Evolutionary conservation across 2,797 vertebrate species (phyloP).

Genomic region (Pipistrellus nathusii): DNA sequence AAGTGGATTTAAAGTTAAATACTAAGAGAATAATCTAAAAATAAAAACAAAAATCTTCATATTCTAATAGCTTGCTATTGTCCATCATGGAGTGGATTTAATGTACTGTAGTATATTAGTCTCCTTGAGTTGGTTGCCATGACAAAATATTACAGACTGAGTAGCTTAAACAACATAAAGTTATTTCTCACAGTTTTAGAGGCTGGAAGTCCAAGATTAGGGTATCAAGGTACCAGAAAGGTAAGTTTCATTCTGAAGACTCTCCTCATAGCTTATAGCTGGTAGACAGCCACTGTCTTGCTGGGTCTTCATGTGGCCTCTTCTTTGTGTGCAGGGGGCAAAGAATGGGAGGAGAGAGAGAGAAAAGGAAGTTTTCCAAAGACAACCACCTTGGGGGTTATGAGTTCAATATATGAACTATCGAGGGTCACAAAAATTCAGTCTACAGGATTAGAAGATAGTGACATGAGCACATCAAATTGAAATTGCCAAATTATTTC

Average conservation of each 20-base stretch:
- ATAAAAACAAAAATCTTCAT: conserved; percentile 38
- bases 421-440: background rate
- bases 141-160: background rate
- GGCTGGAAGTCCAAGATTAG: background rate
- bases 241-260: background rate
- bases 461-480: background rate
- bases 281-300: background rate
- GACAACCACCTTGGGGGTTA: background rate
- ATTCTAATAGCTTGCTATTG: background rate
- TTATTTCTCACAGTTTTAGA: background rate
- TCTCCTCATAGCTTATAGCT: background rate
- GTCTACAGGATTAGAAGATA: background rate
- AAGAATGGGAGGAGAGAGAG: background rate
- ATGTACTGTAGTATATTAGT: background rate
- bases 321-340: background rate
- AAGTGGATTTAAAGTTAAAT: conserved; percentile 59
- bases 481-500: background rate
- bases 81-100: background rate
- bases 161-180: background rate
- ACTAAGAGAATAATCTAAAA: conserved; percentile 52
- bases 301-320: background rate
- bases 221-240: background rate
- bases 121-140: background rate
- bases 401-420: background rate
- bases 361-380: background rate